Evolutionary conservation across 2,797 vertebrate species (phyloP).

Genomic region (Sebastes elongatus): DNA sequence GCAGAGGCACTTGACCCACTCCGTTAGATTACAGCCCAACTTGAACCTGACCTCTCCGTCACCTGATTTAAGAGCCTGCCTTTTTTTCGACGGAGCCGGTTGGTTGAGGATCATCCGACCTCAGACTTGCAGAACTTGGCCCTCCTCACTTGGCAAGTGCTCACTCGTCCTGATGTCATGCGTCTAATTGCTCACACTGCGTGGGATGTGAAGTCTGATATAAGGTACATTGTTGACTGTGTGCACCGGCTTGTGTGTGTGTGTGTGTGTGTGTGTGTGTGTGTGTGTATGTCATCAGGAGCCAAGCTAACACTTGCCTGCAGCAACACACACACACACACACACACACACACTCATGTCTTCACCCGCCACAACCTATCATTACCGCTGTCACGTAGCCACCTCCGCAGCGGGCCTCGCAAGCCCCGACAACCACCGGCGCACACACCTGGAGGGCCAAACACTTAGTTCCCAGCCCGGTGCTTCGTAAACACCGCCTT

Average conservation of each 20-base stretch:
- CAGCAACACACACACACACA: conserved; percentile 18
- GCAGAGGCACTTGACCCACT: conserved; percentile 38
- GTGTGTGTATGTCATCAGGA: conserved; percentile 49
- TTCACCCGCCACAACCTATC: conserved; percentile 81
- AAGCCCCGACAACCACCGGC: conserved; percentile 79
- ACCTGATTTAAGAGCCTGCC: conserved; percentile 33
- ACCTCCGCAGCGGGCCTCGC: conserved; percentile 72
- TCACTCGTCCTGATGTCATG: conserved; percentile 77
- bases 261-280: conserved; percentile 35
- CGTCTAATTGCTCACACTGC: conserved; percentile 79
- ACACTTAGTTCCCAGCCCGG: conserved; percentile 77
- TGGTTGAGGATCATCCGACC: conserved; percentile 56
- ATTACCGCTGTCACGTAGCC: conserved; percentile 81
- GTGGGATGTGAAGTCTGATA: conserved; percentile 86
- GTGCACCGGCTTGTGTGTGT: conserved; percentile 24
- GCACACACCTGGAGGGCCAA: conserved; percentile 80
- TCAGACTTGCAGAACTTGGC: conserved; percentile 41
- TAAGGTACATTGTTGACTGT: conserved; percentile 74
- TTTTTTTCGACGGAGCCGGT: conserved; percentile 21
- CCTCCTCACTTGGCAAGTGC: conserved; percentile 62
- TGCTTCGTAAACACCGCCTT: conserved; percentile 66
- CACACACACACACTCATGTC: conserved; percentile 70
- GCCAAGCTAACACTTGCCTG: conserved; percentile 69
- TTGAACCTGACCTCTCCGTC: conserved; percentile 68
- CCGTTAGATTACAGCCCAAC: conserved; percentile 31